Conservation (phyloP, 2,888 invertebrate genomes). For the Ophonus ardosiacus region DNA sequence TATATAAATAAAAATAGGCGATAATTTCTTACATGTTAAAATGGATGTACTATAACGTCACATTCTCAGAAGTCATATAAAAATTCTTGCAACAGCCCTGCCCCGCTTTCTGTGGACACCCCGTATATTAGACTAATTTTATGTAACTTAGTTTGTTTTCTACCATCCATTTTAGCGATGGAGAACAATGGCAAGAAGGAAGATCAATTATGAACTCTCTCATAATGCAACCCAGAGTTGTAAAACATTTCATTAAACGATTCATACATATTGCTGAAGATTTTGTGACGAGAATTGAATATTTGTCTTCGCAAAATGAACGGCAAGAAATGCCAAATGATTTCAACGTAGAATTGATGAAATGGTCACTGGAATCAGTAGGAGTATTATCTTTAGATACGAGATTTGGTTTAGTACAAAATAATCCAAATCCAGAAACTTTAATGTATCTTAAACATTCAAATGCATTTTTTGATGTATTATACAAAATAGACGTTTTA, state of each 20-base stretch:
- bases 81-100: no score
- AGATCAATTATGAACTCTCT: slow-evolving; percentile 77
- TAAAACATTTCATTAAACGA: slow-evolving; percentile 69
- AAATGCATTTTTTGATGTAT: slow-evolving; percentile 69
- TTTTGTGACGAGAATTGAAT: slow-evolving; percentile 68
- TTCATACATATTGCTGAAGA: slow-evolving; percentile 71
- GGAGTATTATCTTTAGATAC: slow-evolving; percentile 73
- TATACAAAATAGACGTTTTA: slow-evolving; percentile 71
- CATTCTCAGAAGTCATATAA: no score
- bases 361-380: slow-evolving; percentile 81
- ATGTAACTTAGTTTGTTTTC: no score
- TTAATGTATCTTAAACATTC: slow-evolving; percentile 74
- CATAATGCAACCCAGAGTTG: slow-evolving; percentile 77
- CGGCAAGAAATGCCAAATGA: slow-evolving; percentile 71
- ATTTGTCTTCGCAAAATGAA: slow-evolving; percentile 65
- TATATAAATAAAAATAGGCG: no score
- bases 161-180: slow-evolving; percentile 75
- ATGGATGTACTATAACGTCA: no score
- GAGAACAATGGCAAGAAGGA: slow-evolving; percentile 78
- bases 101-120: no score
- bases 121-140: no score
- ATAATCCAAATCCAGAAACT: slow-evolving; percentile 70
- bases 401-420: slow-evolving; percentile 72
- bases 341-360: slow-evolving; percentile 78
- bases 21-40: no score